Base-by-base conservation (phyloP, 2,888 invertebrate genomes). In the Chalcosyrphus nemorum region DNA sequence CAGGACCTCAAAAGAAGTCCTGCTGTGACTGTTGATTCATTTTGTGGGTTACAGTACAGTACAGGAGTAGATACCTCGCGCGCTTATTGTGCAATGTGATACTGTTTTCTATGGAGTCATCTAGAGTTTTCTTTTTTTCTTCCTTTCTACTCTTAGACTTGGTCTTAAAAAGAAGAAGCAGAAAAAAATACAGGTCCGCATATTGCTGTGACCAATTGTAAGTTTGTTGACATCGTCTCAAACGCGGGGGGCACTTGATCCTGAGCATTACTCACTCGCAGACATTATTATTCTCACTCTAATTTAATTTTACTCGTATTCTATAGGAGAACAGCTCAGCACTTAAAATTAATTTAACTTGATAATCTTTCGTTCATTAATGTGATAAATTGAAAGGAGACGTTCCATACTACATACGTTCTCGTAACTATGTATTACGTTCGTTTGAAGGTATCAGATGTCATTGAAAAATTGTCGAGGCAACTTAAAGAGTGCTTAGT, bases 181-280 rank as follows among this genome's bases (percentile, higher is more conserved):
- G 54, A 32, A 32, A 32, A 9, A 9, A 32, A 32, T 9, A 32
- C 29, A 27, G 41, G 38, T 68, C 61, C 78, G 32, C 32, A 47
- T 57, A 32, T 74, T 56, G 3, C 68, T 65, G 68, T 56, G 57
- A 74, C 70, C 84, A 84, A 84, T 84, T 80, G 80, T 80, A 21
- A 84, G 84, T 74, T 84, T 84, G 84, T 80, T 84, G 84, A 78
- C 84, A 75, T 75, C 84, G 84, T 84, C 84, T 84, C 84, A 80
- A 84, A 84, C 57, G 68, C 74, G 66, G 57, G 66, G 57, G 27
- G 32, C 78, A 80, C 84, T 84, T 84, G 80, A 80, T 75, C 84
- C 74, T 74, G 52, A 80, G 74, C 74, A 84, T 80, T 78, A 68
- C 82, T 84, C 82, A 84, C 74, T 84, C 78, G 59, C 80, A 80